Evolutionary conservation across 2,888 invertebrate species (phyloP).

Genomic region (Drosophila macrospina): DNA sequence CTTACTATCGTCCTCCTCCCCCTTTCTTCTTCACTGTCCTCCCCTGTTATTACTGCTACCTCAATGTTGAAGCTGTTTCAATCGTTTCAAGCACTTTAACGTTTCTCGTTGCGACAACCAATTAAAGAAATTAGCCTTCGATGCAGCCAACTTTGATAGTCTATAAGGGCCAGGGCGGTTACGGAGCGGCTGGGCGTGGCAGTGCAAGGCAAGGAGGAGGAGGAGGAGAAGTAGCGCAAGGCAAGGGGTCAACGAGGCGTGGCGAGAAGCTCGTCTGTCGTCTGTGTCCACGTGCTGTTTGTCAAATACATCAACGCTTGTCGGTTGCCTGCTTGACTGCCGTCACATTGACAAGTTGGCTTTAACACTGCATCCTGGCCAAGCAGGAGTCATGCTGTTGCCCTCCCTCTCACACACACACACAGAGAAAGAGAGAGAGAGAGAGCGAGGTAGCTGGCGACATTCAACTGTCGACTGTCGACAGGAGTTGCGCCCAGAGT

Average conservation of each 20-base stretch:
- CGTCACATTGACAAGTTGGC: slow-evolving; percentile 77
- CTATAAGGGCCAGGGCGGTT: background rate
- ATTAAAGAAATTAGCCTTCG: slow-evolving; percentile 79
- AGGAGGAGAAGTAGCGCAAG: no score
- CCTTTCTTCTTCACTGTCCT: background rate
- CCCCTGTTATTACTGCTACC: background rate
- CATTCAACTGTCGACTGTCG: slow-evolving; percentile 31
- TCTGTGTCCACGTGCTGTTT: slow-evolving; percentile 67
- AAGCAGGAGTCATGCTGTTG: background rate
- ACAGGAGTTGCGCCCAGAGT: slow-evolving; percentile 43
- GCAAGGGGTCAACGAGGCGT: slow-evolving; percentile 6
- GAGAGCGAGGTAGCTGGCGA: slow-evolving; percentile 5
- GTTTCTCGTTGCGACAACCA: slow-evolving; percentile 60
- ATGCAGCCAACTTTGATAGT: slow-evolving; percentile 38
- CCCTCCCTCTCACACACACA: background rate
- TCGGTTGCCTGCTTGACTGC: slow-evolving; percentile 73
- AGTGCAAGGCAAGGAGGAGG: no score
- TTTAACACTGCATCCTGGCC: slow-evolving; percentile 61
- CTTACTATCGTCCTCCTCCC: background rate
- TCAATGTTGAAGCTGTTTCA: slow-evolving; percentile 30
- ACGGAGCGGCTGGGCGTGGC: no score
- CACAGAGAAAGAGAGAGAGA: background rate
- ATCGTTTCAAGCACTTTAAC: slow-evolving; percentile 52
- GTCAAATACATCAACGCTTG: slow-evolving; percentile 80
- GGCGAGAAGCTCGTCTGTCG: slow-evolving; percentile 14